A percentile compares a stretch with the other conserved stretches of the same genome.
Evolutionary conservation across 2,888 invertebrate genomes (phyloP).

Genomic region (Cenopis cana): DNA sequence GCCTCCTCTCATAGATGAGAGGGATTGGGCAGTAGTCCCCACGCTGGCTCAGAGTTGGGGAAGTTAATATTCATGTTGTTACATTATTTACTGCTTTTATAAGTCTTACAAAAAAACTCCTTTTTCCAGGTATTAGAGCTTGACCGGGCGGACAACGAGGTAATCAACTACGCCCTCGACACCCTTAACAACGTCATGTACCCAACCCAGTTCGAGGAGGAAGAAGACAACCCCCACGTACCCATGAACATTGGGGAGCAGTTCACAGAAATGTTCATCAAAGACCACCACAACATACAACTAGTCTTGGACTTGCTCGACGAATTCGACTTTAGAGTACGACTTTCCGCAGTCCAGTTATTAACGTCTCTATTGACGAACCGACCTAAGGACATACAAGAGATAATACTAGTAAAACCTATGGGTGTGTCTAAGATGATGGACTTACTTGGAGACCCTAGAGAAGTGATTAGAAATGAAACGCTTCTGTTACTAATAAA

Average conservation of each 20-base stretch:
- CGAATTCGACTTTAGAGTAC: constrained; percentile 97
- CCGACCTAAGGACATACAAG: constrained; percentile 94
- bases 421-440: constrained; percentile 99
- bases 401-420: constrained; percentile 94
- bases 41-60: too few species aligned
- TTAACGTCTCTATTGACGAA: constrained; percentile 95
- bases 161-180: constrained; percentile 95
- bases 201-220: constrained; percentile 92
- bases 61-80: too few species aligned
- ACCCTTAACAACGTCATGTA: constrained; percentile 96
- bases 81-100: too few species aligned
- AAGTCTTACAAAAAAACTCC: neutral
- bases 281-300: constrained; percentile 93
- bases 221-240: constrained; percentile 87
- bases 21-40: too few species aligned
- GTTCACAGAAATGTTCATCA: constrained; percentile 99
- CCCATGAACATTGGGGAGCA: constrained; percentile 93
- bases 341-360: constrained; percentile 95
- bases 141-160: constrained; percentile 96
- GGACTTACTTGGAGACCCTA: constrained; percentile 96
- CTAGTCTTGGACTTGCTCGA: constrained; percentile 93
- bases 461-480: constrained; percentile 98
- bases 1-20: too few species aligned
- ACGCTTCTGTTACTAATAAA: constrained; percentile 95
- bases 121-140: constrained; percentile 90